Percentiles rank a stretch among this genome's conserved stretches.
Evolutionary conservation across 2,113 vertebrate genomes (phyloP).

Genomic region (Prochilodus magdalenae): DNA sequence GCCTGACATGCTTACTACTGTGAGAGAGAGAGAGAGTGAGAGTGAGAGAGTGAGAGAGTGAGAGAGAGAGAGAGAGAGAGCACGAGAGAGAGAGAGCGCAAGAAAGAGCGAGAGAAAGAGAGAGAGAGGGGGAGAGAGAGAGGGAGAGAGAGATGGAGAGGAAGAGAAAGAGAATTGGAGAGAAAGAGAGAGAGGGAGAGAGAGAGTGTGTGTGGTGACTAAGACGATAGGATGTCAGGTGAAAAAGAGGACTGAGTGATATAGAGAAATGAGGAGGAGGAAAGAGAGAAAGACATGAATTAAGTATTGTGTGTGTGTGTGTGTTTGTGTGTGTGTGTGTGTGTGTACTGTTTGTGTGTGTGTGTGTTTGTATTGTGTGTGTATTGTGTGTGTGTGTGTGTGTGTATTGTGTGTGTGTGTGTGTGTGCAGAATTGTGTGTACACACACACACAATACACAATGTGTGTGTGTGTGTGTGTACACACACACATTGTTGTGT

Average conservation of each 20-base stretch:
- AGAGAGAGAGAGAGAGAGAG: no score
- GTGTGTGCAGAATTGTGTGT: constrained; percentile 65
- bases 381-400: constrained; percentile 63
- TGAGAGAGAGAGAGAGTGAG: constrained; percentile 9
- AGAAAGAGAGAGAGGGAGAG: no score
- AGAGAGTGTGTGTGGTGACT: background rate
- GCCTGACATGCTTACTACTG: constrained; percentile 56
- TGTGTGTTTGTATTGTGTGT: constrained; percentile 63
- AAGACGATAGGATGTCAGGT: constrained; percentile 18
- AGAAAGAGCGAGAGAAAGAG: background rate
- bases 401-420: constrained; percentile 63
- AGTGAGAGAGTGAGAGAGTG: background rate
- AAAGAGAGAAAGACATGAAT: constrained; percentile 44
- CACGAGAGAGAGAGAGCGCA: no score
- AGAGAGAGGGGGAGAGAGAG: background rate
- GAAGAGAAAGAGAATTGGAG: no score
- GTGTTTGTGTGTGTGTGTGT: constrained; percentile 5
- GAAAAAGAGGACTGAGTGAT: background rate
- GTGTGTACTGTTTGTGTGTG: constrained; percentile 64
- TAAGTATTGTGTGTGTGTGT: background rate
- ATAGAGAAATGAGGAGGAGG: constrained; percentile 32
- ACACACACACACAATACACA: no score
- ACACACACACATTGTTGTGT: background rate
- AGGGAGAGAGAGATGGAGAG: constrained; percentile 20
- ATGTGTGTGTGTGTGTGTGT: no score